Evolutionary conservation across 2,113 vertebrate genomes (phyloP).

Genomic region (Rattus rattus): DNA sequence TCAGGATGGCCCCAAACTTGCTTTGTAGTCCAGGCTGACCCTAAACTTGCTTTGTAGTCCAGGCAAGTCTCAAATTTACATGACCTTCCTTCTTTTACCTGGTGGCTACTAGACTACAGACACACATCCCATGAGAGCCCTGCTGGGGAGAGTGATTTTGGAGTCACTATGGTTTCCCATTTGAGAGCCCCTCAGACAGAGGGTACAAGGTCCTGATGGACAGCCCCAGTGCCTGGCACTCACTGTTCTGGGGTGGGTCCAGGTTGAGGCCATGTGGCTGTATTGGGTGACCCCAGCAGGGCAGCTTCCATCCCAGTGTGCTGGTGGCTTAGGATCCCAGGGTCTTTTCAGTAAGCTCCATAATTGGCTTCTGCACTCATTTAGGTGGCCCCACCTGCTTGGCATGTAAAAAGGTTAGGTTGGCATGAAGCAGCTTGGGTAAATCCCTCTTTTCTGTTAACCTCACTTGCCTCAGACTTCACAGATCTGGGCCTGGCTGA

Average conservation of each 20-base stretch:
- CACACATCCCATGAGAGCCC: background rate
- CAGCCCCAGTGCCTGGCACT: background rate
- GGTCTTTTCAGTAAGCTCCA: constrained; percentile 44
- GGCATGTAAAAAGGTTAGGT: constrained; percentile 80
- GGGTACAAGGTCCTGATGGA: background rate
- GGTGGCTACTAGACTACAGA: background rate
- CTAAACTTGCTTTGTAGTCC: background rate
- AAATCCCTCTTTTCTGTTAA: constrained; percentile 74
- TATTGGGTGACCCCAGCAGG: background rate
- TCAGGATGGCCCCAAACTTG: background rate
- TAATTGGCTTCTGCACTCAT: constrained; percentile 29
- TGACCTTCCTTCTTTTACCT: background rate
- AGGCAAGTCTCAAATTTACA: background rate
- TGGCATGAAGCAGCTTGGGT: constrained; percentile 70
- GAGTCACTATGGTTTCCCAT: background rate
- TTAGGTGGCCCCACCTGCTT: constrained; percentile 52
- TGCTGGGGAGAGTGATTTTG: background rate
- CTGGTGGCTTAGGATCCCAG: background rate
- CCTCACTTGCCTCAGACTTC: background rate
- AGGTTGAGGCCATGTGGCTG: background rate
- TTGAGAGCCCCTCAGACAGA: background rate
- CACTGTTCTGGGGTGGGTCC: background rate
- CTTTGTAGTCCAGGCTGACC: background rate
- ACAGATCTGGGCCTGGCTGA: background rate
- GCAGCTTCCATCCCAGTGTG: constrained; percentile 22